phyloP scores from a whole-genome alignment of 2,888 invertebrate species.

The Coenonympha arcania region DNA sequence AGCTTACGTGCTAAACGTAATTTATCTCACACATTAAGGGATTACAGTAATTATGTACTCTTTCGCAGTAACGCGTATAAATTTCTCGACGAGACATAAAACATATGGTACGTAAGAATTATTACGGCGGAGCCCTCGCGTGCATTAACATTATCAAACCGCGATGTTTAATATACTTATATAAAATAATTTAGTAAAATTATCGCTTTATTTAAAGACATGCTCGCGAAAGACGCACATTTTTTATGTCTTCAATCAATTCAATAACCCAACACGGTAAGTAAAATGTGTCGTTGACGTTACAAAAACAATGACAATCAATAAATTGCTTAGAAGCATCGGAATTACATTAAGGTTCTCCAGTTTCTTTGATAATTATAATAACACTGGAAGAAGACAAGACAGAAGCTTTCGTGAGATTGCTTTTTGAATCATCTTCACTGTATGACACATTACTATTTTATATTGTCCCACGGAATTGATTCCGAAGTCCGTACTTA shows the following conservation, averaged over 20 bases:
- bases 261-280: constrained; percentile 1
- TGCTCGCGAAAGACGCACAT: neutral
- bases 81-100: constrained; percentile 27
- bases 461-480: constrained; percentile 3
- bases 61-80: constrained; percentile 25
- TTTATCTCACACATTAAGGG: constrained; percentile 31
- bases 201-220: constrained; percentile 8
- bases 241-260: constrained; percentile 6
- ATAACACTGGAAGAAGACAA: too few relatives aligned
- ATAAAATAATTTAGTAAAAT: constrained; percentile 23
- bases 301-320: too few relatives aligned
- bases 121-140: constrained; percentile 20
- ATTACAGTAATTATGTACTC: constrained; percentile 32
- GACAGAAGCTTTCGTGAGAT: too few relatives aligned
- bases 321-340: too few relatives aligned
- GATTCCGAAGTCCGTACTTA: constrained; percentile 23
- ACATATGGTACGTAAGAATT: constrained; percentile 26
- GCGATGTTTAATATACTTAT: constrained; percentile 20
- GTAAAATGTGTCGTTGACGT: constrained; percentile 17
- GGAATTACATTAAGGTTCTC: too few relatives aligned
- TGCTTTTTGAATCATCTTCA: too few relatives aligned
- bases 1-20: constrained; percentile 30
- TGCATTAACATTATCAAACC: constrained; percentile 16
- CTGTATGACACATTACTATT: too few relatives aligned
- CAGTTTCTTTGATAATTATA: too few relatives aligned